Percentiles rank a stretch among this genome's conserved stretches.
Evolutionary conservation across 2,113 vertebrate species (phyloP).

Genomic region (Oreocharis arfaki): DNA sequence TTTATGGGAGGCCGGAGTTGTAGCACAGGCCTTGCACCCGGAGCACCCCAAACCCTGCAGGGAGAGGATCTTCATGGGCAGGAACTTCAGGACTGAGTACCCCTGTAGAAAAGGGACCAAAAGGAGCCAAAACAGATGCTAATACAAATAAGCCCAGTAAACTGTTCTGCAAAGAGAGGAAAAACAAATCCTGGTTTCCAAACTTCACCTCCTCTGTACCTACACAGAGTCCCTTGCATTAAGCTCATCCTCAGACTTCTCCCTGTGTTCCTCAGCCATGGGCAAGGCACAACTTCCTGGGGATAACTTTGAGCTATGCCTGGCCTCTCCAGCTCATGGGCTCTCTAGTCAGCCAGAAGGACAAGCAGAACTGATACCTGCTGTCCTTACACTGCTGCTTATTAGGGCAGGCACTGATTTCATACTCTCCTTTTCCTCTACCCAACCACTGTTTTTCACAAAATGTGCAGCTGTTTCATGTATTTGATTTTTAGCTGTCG

Average conservation of each 20-base stretch:
- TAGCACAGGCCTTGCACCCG: fast-evolving
- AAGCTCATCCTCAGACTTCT: not conserved
- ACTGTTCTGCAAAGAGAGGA: not conserved
- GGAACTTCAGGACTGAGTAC: not conserved
- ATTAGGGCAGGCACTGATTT: not conserved
- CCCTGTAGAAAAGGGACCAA: not conserved
- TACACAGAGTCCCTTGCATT: not conserved
- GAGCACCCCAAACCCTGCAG: not conserved
- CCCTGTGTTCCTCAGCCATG: not conserved
- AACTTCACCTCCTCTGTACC: not conserved
- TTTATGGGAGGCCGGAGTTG: not conserved
- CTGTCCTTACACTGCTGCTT: not conserved
- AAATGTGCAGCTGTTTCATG: not conserved
- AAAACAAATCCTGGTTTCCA: not conserved
- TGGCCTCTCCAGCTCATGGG: not conserved
- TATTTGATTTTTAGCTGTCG: not conserved
- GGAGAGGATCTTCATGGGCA: not conserved
- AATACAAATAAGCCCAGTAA: not conserved
- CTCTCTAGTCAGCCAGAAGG: not conserved
- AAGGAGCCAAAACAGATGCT: not conserved
- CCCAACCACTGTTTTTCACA: not conserved
- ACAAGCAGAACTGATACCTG: not conserved
- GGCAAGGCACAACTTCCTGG: not conserved
- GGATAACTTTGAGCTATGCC: not conserved
- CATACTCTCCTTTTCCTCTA: not conserved